Evolutionary conservation across 1,140 invertebrate species (phyloP), one percentile per base, ranked within the genome.

Genomic region (Hestina assimilis): DNA sequence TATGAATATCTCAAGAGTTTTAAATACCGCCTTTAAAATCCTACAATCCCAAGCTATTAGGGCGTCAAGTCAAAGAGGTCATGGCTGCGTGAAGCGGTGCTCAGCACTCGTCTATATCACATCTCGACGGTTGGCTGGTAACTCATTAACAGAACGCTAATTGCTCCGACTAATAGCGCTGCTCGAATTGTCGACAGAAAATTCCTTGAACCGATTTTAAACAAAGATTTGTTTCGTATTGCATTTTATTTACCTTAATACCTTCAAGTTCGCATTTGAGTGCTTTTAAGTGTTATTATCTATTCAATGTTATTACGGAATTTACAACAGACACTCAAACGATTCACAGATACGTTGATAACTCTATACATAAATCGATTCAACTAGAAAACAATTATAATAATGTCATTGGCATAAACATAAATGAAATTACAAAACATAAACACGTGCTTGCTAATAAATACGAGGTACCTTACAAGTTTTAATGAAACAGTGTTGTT

Each of bases 101-200:
- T 45, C 9, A 26, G n/a, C 12, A 24, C 11, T 6, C n/a, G 9
- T 8, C 26, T 35, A 33, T 62, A 52, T 64, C 40, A 43, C 59
- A 79, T 67, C 67, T 72, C 50, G 69, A 29, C 69, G 73, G 65
- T 59, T 78, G 60, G 70, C 51, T 72, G 65, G 64, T 55, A 73
- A 60, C 75, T 86, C 80, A 82, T 86, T 86, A 86, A 83, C 83
- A 68, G 42, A 72, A 57, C 64, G 75, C 75, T 86, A 86, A 86
- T 86, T 86, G 72, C 69, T 60, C 66, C 61, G 53, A 71, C 80
- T 84, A 83, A 81, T 81, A 81, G 74, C 67, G 59, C 63, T 70
- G 64, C 63, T 69, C 63, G 59, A 55, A 59, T 66, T 52, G 68
- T 62, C 72, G 63, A 68, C 59, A 71, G 60, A 64, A 73, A 77